Evolutionary conservation across 2,113 vertebrate species (phyloP), one percentile per base, ranked within the genome.

Genomic region (Festucalex cinctus): DNA sequence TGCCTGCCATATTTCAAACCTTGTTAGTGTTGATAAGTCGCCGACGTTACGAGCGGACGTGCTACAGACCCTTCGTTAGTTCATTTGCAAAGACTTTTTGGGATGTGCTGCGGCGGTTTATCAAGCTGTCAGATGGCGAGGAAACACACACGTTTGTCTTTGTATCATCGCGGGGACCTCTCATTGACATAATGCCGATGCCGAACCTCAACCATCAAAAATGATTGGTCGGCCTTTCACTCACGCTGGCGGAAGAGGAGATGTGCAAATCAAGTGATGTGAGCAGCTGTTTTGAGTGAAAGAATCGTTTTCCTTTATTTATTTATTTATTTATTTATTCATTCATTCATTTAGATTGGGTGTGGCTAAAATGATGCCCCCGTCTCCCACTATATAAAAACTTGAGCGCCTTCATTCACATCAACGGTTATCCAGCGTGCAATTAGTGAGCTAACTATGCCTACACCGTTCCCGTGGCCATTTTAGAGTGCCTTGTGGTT

Each of bases 211-310:
- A n/a, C n/a, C n/a, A n/a, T n/a, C n/a, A n/a, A n/a, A n/a, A n/a
- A n/a, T n/a, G n/a, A n/a, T n/a, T n/a, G n/a, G 66, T 86, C 85
- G 81, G 75, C 78, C 83, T 79, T 69, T 54, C 62, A 76, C 79
- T 81, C 83, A 80, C 28, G 59, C 63, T 69, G 70, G 84, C 35
- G 53, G 66, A 60, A 66, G 74, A 74, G 20, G 68, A 62, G 68
- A 76, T 8, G 35, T 20, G 72, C 74, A 71, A 79, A 0, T 1
- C 58, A 71, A 65, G 70, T 65, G 69, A 77, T 41, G 24, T 63
- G 9, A 68, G 66, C 65, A 19, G 53, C 19, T 20, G 62, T 2
- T 65, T 59, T 48, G 73, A 81, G 73, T 81, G 66, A 74, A 62
- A 69, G 44, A 72, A 73, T 66, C 74, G 72, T 74, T 82, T 71